Evolutionary conservation across 2,797 vertebrate species (phyloP).

Genomic region (Toxotes lorentzi): DNA sequence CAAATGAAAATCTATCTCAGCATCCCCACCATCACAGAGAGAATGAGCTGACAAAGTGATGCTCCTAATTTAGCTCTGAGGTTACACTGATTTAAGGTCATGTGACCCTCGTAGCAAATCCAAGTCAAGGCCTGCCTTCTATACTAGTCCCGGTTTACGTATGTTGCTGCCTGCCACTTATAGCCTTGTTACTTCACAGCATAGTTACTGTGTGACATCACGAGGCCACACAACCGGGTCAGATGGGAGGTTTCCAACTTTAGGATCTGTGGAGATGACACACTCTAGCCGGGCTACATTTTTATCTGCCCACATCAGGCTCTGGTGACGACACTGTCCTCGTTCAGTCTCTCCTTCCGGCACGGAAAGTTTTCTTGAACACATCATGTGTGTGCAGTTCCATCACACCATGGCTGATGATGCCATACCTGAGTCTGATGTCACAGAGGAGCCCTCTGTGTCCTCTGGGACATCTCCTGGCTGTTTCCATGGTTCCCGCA

Average conservation of each 20-base stretch:
- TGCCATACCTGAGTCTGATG: conserved; percentile 56
- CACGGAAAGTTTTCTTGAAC: conserved; percentile 48
- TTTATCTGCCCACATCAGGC: conserved; percentile 33
- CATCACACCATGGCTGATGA: conserved; percentile 60
- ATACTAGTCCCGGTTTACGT: conserved; percentile 22
- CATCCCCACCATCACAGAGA: background rate
- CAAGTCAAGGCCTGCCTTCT: conserved; percentile 50
- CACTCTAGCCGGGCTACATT: conserved; percentile 30
- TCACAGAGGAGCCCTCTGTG: conserved; percentile 64
- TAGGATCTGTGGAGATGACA: conserved; percentile 47
- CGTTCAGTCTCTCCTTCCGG: conserved; percentile 25
- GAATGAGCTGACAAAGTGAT: background rate
- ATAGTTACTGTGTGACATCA: conserved; percentile 71
- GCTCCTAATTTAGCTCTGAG: conserved; percentile 33
- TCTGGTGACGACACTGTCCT: conserved; percentile 48
- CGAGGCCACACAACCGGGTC: conserved; percentile 37
- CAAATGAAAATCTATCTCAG: conserved; percentile 6
- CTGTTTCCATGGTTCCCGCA: conserved; percentile 60
- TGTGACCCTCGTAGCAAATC: conserved; percentile 24
- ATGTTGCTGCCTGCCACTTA: conserved; percentile 30
- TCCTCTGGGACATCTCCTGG: conserved; percentile 26
- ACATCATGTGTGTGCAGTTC: conserved; percentile 48
- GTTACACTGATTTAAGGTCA: conserved; percentile 27
- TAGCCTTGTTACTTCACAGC: conserved; percentile 52
- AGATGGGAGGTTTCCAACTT: conserved; percentile 51